A percentile compares a stretch with the other conserved stretches of the same genome.
Conservation (phyloP, 2,113 vertebrate species). For the Progne subis region DNA sequence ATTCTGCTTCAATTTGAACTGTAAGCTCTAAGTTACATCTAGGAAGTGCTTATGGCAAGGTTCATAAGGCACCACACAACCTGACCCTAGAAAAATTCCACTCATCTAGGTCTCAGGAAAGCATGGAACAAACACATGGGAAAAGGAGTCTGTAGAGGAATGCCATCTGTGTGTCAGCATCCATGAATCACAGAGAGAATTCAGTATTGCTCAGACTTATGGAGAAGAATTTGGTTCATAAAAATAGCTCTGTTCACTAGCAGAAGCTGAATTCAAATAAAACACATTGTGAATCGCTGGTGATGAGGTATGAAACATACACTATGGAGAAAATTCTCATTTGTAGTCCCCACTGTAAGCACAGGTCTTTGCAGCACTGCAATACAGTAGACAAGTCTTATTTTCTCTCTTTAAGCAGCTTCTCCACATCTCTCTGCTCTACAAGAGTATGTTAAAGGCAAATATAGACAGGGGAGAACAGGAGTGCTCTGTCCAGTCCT, state of each 20-base stretch:
- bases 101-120: neutral
- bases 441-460: fast-evolving
- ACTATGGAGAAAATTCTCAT: neutral
- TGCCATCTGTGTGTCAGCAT: neutral
- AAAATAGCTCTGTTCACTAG: neutral
- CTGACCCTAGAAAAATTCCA: neutral
- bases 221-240: neutral
- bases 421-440: neutral
- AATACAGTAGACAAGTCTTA: neutral
- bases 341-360: neutral
- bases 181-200: neutral
- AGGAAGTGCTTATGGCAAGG: neutral
- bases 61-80: fast-evolving
- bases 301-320: fast-evolving
- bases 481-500: neutral
- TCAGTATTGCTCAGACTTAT: neutral
- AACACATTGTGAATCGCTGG: neutral
- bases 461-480: fast-evolving
- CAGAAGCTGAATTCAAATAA: neutral
- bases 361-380: neutral
- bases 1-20: neutral
- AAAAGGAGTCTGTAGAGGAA: neutral
- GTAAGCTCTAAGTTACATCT: neutral
- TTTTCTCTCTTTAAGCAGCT: neutral
- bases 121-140: neutral